These are phyloP conservation scores for Thereva unica DNA, from an alignment of 2,888 invertebrate species.

Conservation along the genomic window DNA sequence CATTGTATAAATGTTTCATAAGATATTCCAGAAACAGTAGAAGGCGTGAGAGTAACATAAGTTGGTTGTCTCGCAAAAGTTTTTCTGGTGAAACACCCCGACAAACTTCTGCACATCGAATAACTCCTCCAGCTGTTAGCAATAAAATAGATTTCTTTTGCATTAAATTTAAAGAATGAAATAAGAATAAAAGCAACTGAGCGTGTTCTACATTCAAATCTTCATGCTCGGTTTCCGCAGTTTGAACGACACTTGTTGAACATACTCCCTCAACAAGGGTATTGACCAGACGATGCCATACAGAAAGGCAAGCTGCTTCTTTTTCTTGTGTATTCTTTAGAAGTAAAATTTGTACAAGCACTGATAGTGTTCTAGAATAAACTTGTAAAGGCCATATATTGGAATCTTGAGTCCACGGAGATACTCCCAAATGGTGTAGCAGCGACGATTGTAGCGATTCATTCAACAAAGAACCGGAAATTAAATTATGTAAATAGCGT, in stretches of 20 bases:
- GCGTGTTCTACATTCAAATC: slow-evolving; percentile 96
- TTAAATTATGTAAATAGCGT: slow-evolving; percentile 65
- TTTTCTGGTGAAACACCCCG: slow-evolving; percentile 57
- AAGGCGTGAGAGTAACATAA: slow-evolving; percentile 80
- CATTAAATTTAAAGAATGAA: slow-evolving; percentile 93
- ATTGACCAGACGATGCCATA: slow-evolving; percentile 89
- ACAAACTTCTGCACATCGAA: slow-evolving; percentile 69
- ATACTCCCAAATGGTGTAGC: slow-evolving; percentile 74
- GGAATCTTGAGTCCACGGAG: slow-evolving; percentile 69
- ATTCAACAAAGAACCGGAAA: slow-evolving; percentile 71
- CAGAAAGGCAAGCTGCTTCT: slow-evolving; percentile 85
- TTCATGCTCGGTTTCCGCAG: slow-evolving; percentile 57
- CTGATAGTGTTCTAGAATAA: slow-evolving; percentile 76
- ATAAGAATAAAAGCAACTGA: slow-evolving; percentile 88
- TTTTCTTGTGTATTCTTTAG: slow-evolving; percentile 81
- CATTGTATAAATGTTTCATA: slow-evolving; percentile 93
- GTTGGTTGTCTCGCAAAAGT: slow-evolving; percentile 64
- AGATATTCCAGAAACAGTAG: slow-evolving; percentile 89
- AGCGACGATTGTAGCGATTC: slow-evolving; percentile 72
- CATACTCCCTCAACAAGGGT: slow-evolving; percentile 84
- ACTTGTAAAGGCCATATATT: slow-evolving; percentile 79
- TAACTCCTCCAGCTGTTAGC: slow-evolving; percentile 75
- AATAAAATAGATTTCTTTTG: slow-evolving; percentile 93
- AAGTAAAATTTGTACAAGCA: slow-evolving; percentile 82
- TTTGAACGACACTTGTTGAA: slow-evolving; percentile 45